These are phyloP conservation scores for Neoarius graeffei DNA, from an alignment of 2,113 vertebrate genomes.

Conservation along the genomic window DNA sequence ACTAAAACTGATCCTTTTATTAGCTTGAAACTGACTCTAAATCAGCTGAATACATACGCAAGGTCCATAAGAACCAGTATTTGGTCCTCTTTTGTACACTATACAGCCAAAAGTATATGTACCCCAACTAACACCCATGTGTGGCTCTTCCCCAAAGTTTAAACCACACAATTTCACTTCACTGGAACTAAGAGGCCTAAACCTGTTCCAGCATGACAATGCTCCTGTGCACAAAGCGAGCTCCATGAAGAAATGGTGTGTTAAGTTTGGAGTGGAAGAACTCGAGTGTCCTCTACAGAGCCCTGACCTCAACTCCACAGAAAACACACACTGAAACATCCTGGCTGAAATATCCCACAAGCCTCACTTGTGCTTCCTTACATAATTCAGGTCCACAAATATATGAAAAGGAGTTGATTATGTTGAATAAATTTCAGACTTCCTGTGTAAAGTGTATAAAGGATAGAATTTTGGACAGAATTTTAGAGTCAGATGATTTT, in stretches of 20 bases:
- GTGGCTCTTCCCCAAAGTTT: not conserved
- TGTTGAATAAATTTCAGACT: not conserved
- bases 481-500: not conserved
- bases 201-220: too few species aligned
- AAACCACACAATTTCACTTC: not conserved
- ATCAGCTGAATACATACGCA: not conserved
- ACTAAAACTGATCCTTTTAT: not conserved
- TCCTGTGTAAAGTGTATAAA: not conserved
- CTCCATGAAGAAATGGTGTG: not conserved
- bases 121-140: not conserved
- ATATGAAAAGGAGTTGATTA: not conserved
- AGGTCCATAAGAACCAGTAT: not conserved
- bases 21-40: not conserved
- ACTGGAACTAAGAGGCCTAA: too few species aligned
- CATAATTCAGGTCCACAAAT: not conserved
- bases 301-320: too few species aligned
- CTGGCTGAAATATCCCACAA: not conserved
- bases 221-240: too few species aligned
- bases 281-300: not conserved
- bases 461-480: not conserved
- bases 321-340: not conserved
- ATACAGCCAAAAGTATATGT: not conserved
- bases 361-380: not conserved
- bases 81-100: not conserved
- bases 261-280: not conserved